Evolutionary conservation across 2,888 invertebrate species (phyloP), one percentile per base, ranked within the genome.

Genomic region (Platycheirus albimanus): DNA sequence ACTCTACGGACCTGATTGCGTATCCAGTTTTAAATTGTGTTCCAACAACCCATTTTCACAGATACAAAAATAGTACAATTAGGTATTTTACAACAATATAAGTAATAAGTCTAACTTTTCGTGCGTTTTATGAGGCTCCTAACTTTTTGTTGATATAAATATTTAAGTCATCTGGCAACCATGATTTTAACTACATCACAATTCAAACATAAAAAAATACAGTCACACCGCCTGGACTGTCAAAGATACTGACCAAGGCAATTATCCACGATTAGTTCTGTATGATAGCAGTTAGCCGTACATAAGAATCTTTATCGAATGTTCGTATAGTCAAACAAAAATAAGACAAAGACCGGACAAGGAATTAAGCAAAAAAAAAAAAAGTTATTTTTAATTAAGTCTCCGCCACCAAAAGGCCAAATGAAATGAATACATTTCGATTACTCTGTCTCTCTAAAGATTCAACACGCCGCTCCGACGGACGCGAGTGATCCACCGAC

Each of bases 251-350:
- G 77, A 56, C 77, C 72, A 67, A 20, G 77, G 83, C 72, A 83
- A 83, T 83, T 83, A 83, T 77, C 72, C 77, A 45, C 63, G 83
- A 83, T 77, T 83, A 83, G 81, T 81, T 81, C 66, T 76, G 66
- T 76, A 24, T n/a, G n/a, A 3, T 58, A 43, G 58, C 24, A 43
- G 41, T 58, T 70, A 66, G 64, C 64, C 69, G 56, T 51, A 45
- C 3, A 52, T 71, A 17, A 19, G 20, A 54, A 49, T 41, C 17
- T 24, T 24, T 4, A 24, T 3, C 3, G 24, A 3, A 4, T 24
- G 24, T n/a, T n/a, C n/a, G n/a, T n/a, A n/a, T n/a, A n/a, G n/a
- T n/a, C n/a, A n/a, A n/a, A n/a, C 28, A 47, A 58, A 6, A 47
- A 30, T 45, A 38, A 67, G 41, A 67, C 61, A 77, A 54, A 72